Conservation (phyloP, 2,797 vertebrate species). For the Vultur gryphus region DNA sequence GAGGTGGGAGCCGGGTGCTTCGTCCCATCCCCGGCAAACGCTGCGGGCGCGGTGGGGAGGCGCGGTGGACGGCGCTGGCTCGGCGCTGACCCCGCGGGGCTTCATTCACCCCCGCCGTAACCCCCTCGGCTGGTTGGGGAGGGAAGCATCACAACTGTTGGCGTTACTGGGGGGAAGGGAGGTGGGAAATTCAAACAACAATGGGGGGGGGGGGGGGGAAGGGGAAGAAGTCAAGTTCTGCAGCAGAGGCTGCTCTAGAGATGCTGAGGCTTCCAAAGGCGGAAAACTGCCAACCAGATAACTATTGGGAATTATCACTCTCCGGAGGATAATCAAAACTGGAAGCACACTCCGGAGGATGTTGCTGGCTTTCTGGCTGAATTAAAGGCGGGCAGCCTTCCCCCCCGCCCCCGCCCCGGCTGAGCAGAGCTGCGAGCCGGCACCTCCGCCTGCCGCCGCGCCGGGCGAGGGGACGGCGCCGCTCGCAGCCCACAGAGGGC, state of each 20-base stretch:
- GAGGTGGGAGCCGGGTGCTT: background rate
- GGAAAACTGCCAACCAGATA: background rate
- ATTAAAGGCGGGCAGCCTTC: background rate
- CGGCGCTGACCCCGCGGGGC: background rate
- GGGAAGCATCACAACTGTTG: background rate
- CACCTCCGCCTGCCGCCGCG: background rate
- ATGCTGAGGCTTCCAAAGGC: background rate
- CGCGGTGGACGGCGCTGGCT: background rate
- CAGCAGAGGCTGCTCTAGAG: background rate
- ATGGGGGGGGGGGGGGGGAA: background rate
- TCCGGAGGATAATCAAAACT: background rate
- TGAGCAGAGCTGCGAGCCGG: background rate
- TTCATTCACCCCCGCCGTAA: background rate
- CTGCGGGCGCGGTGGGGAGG: background rate
- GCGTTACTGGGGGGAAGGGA: background rate
- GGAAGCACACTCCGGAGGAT: background rate
- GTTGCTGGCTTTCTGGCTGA: background rate
- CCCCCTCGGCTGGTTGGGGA: background rate
- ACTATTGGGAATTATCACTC: background rate
- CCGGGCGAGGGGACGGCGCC: background rate
- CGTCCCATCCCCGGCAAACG: background rate
- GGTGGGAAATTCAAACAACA: background rate
- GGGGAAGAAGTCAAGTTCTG: background rate
- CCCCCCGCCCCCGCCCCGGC: background rate
- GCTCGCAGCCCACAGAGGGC: slow-evolving; percentile 70